Percentiles rank a stretch among this genome's conserved stretches.
Conservation (phyloP, 2,797 vertebrate species). For the Ispidina lecontei region DNA sequence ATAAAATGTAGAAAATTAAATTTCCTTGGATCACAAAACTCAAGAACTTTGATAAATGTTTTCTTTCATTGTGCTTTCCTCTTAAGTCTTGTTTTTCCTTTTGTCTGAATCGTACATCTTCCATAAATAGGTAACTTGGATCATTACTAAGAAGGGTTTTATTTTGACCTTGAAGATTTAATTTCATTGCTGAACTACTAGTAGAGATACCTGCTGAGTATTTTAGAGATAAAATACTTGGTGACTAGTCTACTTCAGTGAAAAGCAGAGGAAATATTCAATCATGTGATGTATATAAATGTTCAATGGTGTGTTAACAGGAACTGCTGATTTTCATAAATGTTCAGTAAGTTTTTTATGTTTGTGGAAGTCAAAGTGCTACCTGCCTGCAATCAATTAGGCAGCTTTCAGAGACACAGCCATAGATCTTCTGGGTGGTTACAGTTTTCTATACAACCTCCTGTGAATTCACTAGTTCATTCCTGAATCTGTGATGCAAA, state of each 20-base stretch:
- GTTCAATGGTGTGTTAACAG: background rate
- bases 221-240: background rate
- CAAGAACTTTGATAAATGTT: background rate
- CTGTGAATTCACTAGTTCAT: background rate
- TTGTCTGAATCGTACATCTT: background rate
- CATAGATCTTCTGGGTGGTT: background rate
- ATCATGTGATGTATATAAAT: background rate
- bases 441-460: background rate
- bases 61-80: background rate
- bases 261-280: background rate
- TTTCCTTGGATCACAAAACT: background rate
- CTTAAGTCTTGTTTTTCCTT: slow-evolving; percentile 3
- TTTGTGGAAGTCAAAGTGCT: background rate
- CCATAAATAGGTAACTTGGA: background rate
- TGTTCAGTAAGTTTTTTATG: background rate
- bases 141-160: background rate
- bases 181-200: background rate
- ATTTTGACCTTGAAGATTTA: background rate
- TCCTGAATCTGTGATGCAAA: background rate
- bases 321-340: background rate
- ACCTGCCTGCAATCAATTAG: background rate
- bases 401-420: background rate
- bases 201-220: background rate
- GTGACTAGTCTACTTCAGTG: background rate
- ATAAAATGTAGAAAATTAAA: background rate